Conservation (phyloP, 23 tunicate genomes). For the Diplosoma virens region DNA sequence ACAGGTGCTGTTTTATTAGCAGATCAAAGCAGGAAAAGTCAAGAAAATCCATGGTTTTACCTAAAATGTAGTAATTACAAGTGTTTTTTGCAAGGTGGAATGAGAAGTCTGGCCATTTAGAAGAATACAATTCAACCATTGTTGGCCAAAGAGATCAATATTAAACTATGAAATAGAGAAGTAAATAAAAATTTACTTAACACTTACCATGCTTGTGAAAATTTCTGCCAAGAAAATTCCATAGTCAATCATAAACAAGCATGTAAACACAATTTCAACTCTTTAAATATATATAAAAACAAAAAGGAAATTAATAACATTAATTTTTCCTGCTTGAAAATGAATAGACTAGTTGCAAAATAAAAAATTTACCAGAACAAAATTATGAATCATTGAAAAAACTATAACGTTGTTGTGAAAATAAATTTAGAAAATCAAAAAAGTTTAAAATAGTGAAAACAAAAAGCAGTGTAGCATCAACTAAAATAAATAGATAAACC, state of each 20-base stretch:
- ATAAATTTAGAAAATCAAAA: background rate
- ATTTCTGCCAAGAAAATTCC: constrained; percentile 51
- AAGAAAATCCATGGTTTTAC: too few relatives aligned
- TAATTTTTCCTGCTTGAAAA: background rate
- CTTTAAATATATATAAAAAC: constrained; percentile 12
- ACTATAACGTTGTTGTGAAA: background rate
- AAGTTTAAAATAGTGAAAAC: background rate
- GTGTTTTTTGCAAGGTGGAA: too few relatives aligned
- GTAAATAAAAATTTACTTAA: too few relatives aligned
- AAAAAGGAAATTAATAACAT: background rate
- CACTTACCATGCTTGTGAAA: constrained; percentile 36
- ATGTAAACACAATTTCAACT: constrained; percentile 74
- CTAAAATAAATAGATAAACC: too few relatives aligned
- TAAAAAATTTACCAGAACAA: background rate
- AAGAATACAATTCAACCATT: too few relatives aligned
- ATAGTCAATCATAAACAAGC: constrained; percentile 64
- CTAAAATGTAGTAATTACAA: too few relatives aligned
- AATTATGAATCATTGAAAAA: background rate
- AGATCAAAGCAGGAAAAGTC: too few relatives aligned
- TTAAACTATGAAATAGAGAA: too few relatives aligned
- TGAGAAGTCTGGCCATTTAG: too few relatives aligned
- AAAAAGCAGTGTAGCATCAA: too few relatives aligned
- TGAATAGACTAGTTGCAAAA: background rate
- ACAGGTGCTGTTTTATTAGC: too few relatives aligned
- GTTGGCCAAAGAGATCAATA: too few relatives aligned